Conservation (phyloP, 2,888 invertebrate species). For the Tachina fera region DNA sequence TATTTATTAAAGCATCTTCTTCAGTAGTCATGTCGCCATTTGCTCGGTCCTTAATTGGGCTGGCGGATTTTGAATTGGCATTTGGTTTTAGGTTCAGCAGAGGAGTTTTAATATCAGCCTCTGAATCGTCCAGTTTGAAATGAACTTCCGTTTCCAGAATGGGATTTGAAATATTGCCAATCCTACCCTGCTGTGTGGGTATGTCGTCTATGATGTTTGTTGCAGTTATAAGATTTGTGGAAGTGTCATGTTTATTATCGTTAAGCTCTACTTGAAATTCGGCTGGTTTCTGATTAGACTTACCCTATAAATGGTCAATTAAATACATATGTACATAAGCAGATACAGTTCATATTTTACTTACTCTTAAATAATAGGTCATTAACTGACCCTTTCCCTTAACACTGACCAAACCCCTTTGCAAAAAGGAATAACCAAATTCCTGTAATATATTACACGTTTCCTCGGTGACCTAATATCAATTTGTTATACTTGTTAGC, state of each 20-base stretch:
- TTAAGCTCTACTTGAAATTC: constrained; percentile 60
- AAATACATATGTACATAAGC: not conserved
- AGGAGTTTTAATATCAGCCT: constrained; percentile 80
- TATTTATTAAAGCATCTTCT: constrained; percentile 73
- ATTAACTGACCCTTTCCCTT: constrained; percentile 98
- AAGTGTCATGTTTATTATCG: constrained; percentile 46
- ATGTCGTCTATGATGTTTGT: constrained; percentile 62
- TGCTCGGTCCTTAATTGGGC: constrained; percentile 60
- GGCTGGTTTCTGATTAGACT: constrained; percentile 70
- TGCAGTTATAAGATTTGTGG: constrained; percentile 10
- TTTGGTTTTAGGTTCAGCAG: constrained; percentile 77
- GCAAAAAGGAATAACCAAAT: constrained; percentile 96
- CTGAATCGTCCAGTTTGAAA: constrained; percentile 72
- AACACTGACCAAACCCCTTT: constrained; percentile 96
- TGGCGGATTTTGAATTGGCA: constrained; percentile 73
- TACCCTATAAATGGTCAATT: constrained; percentile 73
- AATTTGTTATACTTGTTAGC: not conserved
- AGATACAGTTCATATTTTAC: constrained; percentile 3
- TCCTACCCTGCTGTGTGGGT: constrained; percentile 61
- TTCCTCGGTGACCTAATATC: constrained; percentile 94
- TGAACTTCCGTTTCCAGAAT: constrained; percentile 63
- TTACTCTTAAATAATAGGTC: constrained; percentile 93
- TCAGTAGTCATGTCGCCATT: constrained; percentile 67
- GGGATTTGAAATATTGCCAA: constrained; percentile 42
- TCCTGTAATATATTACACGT: constrained; percentile 93